Percentiles rank a stretch among this genome's conserved stretches.
Conservation (phyloP, 2,888 invertebrate species). For the Morpho achilles region DNA sequence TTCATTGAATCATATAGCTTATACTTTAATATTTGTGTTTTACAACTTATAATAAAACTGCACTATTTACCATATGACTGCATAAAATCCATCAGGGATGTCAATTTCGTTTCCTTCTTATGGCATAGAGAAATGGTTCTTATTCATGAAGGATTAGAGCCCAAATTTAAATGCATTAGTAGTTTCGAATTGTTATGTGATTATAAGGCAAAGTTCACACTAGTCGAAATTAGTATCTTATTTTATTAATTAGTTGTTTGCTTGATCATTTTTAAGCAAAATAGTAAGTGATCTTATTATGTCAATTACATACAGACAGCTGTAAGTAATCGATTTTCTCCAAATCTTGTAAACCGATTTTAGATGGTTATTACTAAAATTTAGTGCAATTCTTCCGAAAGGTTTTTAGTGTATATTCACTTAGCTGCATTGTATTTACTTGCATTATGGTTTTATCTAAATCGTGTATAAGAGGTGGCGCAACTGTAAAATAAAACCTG, state of each 20-base stretch:
- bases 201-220: not conserved
- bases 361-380: too few species aligned
- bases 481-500: too few species aligned
- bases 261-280: too few species aligned
- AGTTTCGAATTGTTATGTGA: not conserved
- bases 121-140: not conserved
- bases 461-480: too few species aligned
- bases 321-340: too few species aligned
- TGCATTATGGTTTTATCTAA: too few species aligned
- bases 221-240: not conserved
- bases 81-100: slow-evolving; percentile 2
- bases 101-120: not conserved
- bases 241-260: not conserved
- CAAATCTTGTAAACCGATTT: too few species aligned
- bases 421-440: too few species aligned
- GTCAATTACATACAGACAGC: too few species aligned
- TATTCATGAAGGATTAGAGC: not conserved
- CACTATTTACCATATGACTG: not conserved
- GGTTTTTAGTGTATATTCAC: too few species aligned
- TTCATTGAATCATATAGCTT: not conserved
- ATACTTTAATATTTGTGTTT: not conserved
- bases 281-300: too few species aligned
- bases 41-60: slow-evolving; percentile 5
- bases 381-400: too few species aligned
- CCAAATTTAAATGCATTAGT: not conserved